Evolutionary conservation across 53 echinoderm and acorn worm genomes (phyloP), one percentile per base, ranked within the genome.

Genomic region (Temnopleurus reevesii): DNA sequence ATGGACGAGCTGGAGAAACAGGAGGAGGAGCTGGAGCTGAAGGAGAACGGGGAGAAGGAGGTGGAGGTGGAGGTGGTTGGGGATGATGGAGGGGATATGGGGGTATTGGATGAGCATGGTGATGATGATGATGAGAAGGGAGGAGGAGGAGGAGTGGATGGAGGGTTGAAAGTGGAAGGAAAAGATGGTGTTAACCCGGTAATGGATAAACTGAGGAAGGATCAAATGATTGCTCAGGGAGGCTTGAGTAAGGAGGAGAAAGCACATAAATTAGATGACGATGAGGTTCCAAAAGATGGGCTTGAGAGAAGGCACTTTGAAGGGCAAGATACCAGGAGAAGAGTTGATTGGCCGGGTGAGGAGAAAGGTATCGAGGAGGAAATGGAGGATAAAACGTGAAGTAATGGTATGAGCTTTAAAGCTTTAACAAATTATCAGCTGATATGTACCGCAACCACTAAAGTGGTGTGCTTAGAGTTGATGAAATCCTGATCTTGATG

Each of bases 1-100:
- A 86, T 86, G 86, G 86, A 86, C 34, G 86, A 86, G 38, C 86
- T 86, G 45, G 86, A 86, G 61, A 86, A 86, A 45, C 86, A 61
- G 58, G 86, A 86, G 63, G 86, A 86, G 63, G 86, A 86, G 47
- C 61, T 86, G 59, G 86, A 86, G 86, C 63, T 58, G 15, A 41
- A 86, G 41, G 86, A 86, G 61, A 45, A 45, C 19, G 15, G 26
- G 38, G 61, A 60, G 46, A 46, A 85, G 26, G 46, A 61, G 24
- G 63, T 23, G 0, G 61, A 2, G 13, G 47, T 49, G 9, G 18
- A 12, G 33, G 45, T 21, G 5, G 13, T 21, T 8, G 24, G 15
- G 18, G 65, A 53, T 15, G 34, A 18, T 8, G 71, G n/a, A 21
- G 71, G 33, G 47, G 63, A 46, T 5, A 71, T 21, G n/a, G 51